Base-by-base conservation (phyloP, 1,140 invertebrate species). In the Trichogramma pretiosum region DNA sequence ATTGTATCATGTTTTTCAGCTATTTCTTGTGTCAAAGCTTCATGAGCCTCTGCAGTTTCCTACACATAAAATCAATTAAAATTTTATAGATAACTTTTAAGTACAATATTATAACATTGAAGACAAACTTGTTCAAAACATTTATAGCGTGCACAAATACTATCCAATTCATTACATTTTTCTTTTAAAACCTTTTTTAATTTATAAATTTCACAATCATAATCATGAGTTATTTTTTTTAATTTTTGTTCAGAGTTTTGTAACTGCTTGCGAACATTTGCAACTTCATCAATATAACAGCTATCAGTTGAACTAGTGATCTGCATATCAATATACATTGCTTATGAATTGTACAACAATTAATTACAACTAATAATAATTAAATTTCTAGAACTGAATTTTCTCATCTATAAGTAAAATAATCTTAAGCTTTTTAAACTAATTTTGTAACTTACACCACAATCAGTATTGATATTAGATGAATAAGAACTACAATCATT, bases 1-100 rank as follows among this genome's bases (percentile, higher is more conserved):
- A 73, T 61, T 28, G 56, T 47, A 40, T 77, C 71, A 50, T 75
- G 66, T 56, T 75, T 76, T 11, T 69, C 55, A 18, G 70, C 72
- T 7, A 76, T 67, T 64, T 78, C 74, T 32, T 63, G 60, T 3
- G 68, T 67, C 33, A 77, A 55, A 16, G 67, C 66, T 47, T 67
- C 61, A 23, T 66, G 59, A 50, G 72, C 71, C 42, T 77, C 70
- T 41, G 56, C 10, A 5, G 52, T 58, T 47, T 66, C 66, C 68
- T 70, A 36, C 5, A 50, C 11, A 34, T 11, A n/a, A 34, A 8
- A 8, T 34, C 16, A 14, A n/a, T 16, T 34, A n/a, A 34, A 5
- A 34, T 11, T 34, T 34, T n/a, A n/a, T n/a, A n/a, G n/a, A n/a
- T n/a, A 34, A 34, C 16, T 39, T 22, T 34, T 50, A 11, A 45